These are phyloP conservation scores for Rattus rattus DNA, from an alignment of 2,113 vertebrate genomes.

Conservation along the genomic window DNA sequence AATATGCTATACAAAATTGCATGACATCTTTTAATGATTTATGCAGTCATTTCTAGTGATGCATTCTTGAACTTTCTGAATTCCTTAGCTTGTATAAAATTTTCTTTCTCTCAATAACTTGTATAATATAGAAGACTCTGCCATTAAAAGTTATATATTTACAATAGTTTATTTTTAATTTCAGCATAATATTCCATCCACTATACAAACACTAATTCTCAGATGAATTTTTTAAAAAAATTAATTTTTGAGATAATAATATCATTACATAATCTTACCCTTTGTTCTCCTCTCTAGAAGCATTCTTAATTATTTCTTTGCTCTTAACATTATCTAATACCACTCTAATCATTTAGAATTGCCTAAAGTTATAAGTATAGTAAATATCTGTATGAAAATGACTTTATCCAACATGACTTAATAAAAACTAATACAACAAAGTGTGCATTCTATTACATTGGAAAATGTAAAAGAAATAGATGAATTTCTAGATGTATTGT, in stretches of 20 bases:
- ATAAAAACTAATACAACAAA: neutral
- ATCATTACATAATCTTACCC: no score
- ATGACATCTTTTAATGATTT: conserved; percentile 5
- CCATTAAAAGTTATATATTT: neutral
- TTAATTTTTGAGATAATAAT: neutral
- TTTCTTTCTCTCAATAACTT: neutral
- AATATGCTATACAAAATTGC: neutral
- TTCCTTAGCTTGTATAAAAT: neutral
- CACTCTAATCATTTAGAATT: neutral
- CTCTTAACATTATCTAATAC: neutral
- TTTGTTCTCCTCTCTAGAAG: neutral
- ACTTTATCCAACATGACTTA: neutral
- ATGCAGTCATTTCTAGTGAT: neutral
- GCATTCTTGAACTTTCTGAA: neutral
- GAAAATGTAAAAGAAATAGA: neutral
- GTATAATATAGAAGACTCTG: neutral
- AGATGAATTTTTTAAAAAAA: neutral
- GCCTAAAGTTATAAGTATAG: neutral
- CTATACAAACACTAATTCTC: neutral
- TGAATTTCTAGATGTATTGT: neutral
- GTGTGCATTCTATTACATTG: neutral
- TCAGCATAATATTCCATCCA: neutral
- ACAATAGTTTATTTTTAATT: conserved; percentile 27
- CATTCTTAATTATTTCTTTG: neutral
- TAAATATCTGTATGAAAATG: neutral